Evolutionary conservation across 2,797 vertebrate genomes (phyloP).

Genomic region (Pterois miles): DNA sequence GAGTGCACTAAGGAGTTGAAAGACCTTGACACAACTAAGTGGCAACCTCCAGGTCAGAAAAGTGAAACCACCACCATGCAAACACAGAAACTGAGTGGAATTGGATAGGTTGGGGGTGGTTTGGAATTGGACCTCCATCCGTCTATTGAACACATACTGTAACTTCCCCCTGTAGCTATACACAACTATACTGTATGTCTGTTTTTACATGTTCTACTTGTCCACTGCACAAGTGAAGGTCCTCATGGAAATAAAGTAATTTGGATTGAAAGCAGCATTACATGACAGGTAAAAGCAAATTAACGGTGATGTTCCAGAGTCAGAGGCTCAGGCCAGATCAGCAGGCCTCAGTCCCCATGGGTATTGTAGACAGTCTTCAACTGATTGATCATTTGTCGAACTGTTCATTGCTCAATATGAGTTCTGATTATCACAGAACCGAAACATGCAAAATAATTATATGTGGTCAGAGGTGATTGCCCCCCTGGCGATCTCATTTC

Average conservation of each 20-base stretch:
- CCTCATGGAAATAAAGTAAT: background rate
- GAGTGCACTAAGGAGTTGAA: background rate
- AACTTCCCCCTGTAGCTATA: background rate
- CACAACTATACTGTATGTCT: background rate
- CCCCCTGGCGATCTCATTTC: constrained; percentile 62
- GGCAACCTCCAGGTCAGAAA: background rate
- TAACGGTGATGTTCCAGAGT: constrained; percentile 8
- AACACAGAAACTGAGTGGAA: no score
- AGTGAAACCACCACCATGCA: background rate
- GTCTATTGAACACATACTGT: background rate
- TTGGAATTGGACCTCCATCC: no score
- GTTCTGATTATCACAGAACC: constrained; percentile 37
- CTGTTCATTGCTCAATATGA: constrained; percentile 39
- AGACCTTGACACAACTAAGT: background rate
- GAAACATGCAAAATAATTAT: constrained; percentile 52
- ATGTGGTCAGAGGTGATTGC: constrained; percentile 45
- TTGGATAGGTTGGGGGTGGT: no score
- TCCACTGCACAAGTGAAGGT: background rate
- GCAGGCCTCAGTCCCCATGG: background rate
- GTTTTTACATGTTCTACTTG: background rate
- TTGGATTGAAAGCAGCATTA: background rate
- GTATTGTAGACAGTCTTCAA: background rate
- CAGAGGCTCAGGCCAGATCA: background rate
- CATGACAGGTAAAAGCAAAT: constrained; percentile 14
- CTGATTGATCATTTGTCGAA: constrained; percentile 48